These are phyloP conservation scores for Tichodroma muraria DNA, from an alignment of 2,113 vertebrate species.

Conservation along the genomic window DNA sequence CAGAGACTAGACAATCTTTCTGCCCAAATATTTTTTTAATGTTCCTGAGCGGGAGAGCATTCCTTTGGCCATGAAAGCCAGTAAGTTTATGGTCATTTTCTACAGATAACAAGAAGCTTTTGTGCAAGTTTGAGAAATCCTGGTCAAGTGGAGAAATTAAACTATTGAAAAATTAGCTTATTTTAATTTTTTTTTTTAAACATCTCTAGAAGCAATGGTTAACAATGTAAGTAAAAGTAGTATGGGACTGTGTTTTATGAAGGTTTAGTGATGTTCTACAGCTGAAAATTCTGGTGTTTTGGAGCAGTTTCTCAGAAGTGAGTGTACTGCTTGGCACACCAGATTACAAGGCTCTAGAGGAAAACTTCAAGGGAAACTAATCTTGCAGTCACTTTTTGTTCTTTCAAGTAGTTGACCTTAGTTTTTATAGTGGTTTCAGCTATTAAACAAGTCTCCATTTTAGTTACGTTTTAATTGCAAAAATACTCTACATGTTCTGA, in stretches of 20 bases:
- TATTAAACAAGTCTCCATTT: not conserved
- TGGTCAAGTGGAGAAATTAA: not conserved
- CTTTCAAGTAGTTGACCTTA: not conserved
- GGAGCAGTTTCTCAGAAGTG: not conserved
- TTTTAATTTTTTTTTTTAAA: not conserved
- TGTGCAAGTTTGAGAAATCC: not conserved
- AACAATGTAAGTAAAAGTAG: not conserved
- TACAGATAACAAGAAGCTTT: not conserved
- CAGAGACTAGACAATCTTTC: not conserved
- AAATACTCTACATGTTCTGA: not conserved
- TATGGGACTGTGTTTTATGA: not conserved
- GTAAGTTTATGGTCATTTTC: not conserved
- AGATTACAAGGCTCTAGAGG: not conserved
- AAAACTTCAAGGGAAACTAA: not conserved
- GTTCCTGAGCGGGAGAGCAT: not conserved
- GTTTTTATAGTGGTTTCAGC: not conserved
- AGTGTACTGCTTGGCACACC: not conserved
- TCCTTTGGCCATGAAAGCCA: not conserved
- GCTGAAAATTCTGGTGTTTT: not conserved
- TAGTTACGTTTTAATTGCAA: not conserved
- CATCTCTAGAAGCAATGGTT: not conserved
- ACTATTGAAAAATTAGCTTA: not conserved
- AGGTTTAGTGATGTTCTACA: not conserved
- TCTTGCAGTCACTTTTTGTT: not conserved
- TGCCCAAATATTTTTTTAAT: not conserved